A percentile compares a stretch with the other conserved stretches of the same genome.
phyloP scores from a whole-genome alignment of 2,797 vertebrate species.

The Coregonus ussuriensis region DNA sequence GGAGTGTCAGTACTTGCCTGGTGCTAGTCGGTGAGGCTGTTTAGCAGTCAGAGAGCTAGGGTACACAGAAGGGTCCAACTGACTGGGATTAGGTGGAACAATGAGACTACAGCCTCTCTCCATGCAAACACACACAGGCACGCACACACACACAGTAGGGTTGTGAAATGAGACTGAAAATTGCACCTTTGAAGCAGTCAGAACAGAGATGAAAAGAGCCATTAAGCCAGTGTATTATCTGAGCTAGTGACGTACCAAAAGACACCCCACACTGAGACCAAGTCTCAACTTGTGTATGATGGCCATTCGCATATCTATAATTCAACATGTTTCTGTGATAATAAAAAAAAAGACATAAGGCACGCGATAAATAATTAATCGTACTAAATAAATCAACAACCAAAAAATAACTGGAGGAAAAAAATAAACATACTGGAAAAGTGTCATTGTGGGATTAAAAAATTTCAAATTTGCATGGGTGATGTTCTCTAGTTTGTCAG shows the following conservation, averaged over 20 bases:
- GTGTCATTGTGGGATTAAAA: constrained; percentile 6
- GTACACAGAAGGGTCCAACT: constrained; percentile 23
- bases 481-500: constrained; percentile 32
- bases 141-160: background rate
- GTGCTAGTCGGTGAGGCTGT: constrained; percentile 11
- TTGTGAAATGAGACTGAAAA: background rate
- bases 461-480: constrained; percentile 14
- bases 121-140: background rate
- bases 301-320: constrained; percentile 12
- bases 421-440: constrained; percentile 10
- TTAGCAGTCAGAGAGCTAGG: constrained; percentile 23
- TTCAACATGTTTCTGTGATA: constrained; percentile 15
- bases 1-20: constrained; percentile 20
- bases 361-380: constrained; percentile 37
- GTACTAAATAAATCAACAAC: constrained; percentile 19
- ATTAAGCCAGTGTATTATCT: background rate
- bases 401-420: constrained; percentile 1
- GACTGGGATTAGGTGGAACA: constrained; percentile 26
- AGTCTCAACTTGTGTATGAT: background rate
- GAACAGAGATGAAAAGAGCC: background rate
- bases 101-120: constrained; percentile 11
- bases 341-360: constrained; percentile 10
- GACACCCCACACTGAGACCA: background rate
- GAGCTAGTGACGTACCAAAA: background rate
- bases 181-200: background rate